Evolutionary conservation across 2,888 invertebrate genomes (phyloP).

Genomic region (Aromia moschata): DNA sequence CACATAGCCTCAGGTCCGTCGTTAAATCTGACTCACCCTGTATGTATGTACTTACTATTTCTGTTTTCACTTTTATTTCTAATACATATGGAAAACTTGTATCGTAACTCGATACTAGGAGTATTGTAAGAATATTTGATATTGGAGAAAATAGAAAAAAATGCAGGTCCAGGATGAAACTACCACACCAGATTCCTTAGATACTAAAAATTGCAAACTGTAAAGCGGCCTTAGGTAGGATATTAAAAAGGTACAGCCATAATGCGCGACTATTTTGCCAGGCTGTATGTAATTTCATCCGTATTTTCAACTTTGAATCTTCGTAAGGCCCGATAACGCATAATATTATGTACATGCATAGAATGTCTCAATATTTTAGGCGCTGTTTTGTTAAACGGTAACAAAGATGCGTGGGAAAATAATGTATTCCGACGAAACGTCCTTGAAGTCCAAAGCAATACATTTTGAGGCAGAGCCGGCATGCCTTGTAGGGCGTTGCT

Average conservation of each 20-base stretch:
- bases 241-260: not conserved
- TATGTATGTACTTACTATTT: too few species aligned
- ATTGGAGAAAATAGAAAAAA: too few species aligned
- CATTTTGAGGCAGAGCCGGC: too few species aligned
- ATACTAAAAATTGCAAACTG: slow-evolving; percentile 4
- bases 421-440: slow-evolving; percentile 2
- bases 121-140: too few species aligned
- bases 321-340: not conserved
- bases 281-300: not conserved
- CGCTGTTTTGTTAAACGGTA: not conserved
- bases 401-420: slow-evolving; percentile 10
- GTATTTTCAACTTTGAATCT: not conserved
- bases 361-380: not conserved
- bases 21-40: too few species aligned
- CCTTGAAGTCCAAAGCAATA: not conserved
- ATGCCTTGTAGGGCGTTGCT: slow-evolving; percentile 44
- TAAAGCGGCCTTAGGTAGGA: not conserved
- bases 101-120: too few species aligned
- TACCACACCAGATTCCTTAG: not conserved
- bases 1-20: too few species aligned
- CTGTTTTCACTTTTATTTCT: too few species aligned
- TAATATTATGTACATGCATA: not conserved
- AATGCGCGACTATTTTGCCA: too few species aligned
- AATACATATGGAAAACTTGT: too few species aligned
- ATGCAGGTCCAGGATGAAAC: too few species aligned